Base-by-base conservation (phyloP, 2,888 invertebrate species). In the Laothoe populi region DNA sequence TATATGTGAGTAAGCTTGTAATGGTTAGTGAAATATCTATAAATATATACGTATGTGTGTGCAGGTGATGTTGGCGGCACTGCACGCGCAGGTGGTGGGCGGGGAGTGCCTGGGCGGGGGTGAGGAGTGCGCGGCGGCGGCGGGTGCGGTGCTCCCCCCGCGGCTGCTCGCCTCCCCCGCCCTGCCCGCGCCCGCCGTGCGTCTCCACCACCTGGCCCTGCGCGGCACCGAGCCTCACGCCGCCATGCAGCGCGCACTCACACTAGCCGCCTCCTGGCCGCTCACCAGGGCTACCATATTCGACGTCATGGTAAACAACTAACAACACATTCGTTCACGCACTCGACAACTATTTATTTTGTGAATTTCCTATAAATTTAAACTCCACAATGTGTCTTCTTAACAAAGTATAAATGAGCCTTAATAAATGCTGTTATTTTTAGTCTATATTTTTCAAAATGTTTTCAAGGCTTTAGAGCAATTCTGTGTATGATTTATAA, bases 221-320 rank as follows among this genome's bases (percentile, higher is more conserved):
- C 94, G 96, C 61, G 98, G 98, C 66, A 98, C 98, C 94, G 95
- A 96, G 46, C 94, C 97, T 0, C 95, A 96, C 8, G 96, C 97
- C 81, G 97, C 98, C 23, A 98, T 98, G 89, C 97, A 98, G 83
- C 96, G 98, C 8, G 98, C 99, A 83, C 94, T 99, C 60, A 98
- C 98, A 81, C 94, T 99, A 23, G 97, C 99, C 67, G 96, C 97
- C 83, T 97, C 97, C 68, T 99, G 98, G 98, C 98, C 98, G 35
- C 93, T 99, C 61, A 97, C 98, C 69, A 95, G 97, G 70, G 98
- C 98, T 16, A 98, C 98, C 57, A 97, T 99, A 78, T 99, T 98
- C 83, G 98, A 98, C 85, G 98, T 99, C 46, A 97, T 97, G 96
- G 97, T 97, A 35, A 1, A 4, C 13, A 5, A n/a, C n/a, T n/a